These are phyloP conservation scores for Tetrao urogallus DNA, from an alignment of 2,113 vertebrate genomes.

Conservation along the genomic window DNA sequence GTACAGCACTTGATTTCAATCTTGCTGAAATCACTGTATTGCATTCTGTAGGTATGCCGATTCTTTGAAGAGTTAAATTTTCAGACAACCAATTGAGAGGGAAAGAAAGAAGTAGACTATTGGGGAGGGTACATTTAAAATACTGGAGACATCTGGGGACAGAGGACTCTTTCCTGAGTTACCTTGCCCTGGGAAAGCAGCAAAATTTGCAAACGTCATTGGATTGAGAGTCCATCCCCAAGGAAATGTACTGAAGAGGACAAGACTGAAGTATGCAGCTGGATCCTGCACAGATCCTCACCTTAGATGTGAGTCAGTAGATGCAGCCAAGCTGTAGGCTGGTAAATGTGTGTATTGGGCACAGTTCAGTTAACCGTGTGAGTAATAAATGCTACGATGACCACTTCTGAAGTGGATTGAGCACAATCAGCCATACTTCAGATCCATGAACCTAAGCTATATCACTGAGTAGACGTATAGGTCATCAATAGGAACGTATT, in stretches of 20 bases:
- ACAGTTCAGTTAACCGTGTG: rapidly evolving
- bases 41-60: neutral
- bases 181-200: neutral
- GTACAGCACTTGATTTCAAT: neutral
- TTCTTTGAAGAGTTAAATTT: neutral
- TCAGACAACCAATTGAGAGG: neutral
- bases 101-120: neutral
- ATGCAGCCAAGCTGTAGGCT: neutral
- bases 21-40: neutral
- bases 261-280: neutral
- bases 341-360: neutral
- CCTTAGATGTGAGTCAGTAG: rapidly evolving
- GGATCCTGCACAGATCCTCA: neutral
- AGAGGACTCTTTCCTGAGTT: neutral
- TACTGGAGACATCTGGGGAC: neutral
- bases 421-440: neutral
- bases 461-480: neutral
- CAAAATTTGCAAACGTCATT: neutral
- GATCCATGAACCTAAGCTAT: neutral
- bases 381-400: neutral
- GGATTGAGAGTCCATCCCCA: neutral
- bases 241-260: neutral
- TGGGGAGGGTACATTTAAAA: neutral
- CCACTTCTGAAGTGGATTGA: neutral
- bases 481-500: neutral